phyloP scores from a whole-genome alignment of 2,888 invertebrate species.

The Agriotes lineatus region DNA sequence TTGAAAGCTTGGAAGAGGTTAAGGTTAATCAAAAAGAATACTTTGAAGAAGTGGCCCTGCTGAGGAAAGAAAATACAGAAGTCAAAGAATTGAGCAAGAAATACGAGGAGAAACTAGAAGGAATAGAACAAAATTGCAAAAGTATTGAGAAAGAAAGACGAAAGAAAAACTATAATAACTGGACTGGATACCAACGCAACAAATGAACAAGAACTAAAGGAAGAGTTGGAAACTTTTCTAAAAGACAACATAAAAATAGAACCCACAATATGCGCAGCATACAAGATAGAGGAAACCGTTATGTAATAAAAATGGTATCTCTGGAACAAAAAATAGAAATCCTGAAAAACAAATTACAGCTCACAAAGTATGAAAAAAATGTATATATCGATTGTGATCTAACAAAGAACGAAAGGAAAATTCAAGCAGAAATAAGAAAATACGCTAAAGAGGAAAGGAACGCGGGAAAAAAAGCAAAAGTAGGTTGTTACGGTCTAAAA shows the following conservation, averaged over 20 bases:
- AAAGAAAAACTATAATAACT: background rate
- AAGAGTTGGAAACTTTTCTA: background rate
- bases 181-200: background rate
- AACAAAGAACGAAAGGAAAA: background rate
- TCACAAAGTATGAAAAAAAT: background rate
- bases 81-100: background rate
- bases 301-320: background rate
- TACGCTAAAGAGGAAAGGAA: slow-evolving; percentile 3
- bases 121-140: background rate
- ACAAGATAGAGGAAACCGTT: background rate
- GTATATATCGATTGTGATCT: background rate
- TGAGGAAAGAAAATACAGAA: background rate
- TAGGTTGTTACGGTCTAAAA: no score
- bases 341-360: background rate
- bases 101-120: background rate
- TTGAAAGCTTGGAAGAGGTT: background rate
- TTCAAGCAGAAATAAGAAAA: background rate
- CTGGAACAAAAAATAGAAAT: background rate
- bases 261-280: background rate
- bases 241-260: slow-evolving; percentile 6
- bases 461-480: background rate
- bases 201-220: slow-evolving; percentile 3
- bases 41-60: background rate
- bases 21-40: background rate
- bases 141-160: background rate